Percentiles rank a stretch among this genome's conserved stretches.
Evolutionary conservation across 2,888 invertebrate species (phyloP).

Genomic region (Arge pagana): DNA sequence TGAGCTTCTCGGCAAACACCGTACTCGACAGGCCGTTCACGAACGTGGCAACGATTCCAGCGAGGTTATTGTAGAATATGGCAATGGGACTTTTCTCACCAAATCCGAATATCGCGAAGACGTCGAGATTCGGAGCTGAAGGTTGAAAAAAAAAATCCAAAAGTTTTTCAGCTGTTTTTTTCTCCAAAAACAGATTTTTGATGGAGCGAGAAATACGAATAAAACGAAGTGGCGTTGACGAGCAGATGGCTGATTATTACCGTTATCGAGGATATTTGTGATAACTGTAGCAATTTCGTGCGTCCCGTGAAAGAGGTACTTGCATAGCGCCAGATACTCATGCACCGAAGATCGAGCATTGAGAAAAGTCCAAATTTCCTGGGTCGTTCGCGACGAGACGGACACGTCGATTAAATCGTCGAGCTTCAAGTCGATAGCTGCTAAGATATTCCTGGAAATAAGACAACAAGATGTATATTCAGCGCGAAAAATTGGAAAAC

Average conservation of each 20-base stretch:
- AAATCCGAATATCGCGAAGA: constrained; percentile 46
- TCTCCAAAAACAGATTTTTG: too few relatives aligned
- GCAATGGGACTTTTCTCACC: constrained; percentile 36
- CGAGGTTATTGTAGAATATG: constrained; percentile 39
- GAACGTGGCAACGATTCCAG: constrained; percentile 43
- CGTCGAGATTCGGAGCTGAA: constrained; percentile 31
- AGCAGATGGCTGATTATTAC: too few relatives aligned
- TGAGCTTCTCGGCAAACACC: constrained; percentile 31
- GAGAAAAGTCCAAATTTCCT: too few relatives aligned
- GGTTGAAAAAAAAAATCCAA: constrained; percentile 4
- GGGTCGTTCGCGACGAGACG: too few relatives aligned
- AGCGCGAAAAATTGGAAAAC: background rate
- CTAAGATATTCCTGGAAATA: constrained; percentile 32
- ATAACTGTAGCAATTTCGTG: constrained; percentile 33
- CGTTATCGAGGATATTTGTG: constrained; percentile 23
- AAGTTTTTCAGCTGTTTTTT: too few relatives aligned
- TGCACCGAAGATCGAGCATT: too few relatives aligned
- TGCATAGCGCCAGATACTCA: too few relatives aligned
- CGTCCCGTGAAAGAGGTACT: constrained; percentile 26
- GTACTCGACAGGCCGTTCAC: constrained; percentile 43
- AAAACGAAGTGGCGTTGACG: too few relatives aligned
- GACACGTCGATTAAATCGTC: constrained; percentile 39
- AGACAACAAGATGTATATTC: background rate
- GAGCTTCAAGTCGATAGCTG: constrained; percentile 42
- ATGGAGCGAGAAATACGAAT: too few relatives aligned